Evolutionary conservation across 1,140 invertebrate species (phyloP).

Genomic region (Antheraea pernyi): DNA sequence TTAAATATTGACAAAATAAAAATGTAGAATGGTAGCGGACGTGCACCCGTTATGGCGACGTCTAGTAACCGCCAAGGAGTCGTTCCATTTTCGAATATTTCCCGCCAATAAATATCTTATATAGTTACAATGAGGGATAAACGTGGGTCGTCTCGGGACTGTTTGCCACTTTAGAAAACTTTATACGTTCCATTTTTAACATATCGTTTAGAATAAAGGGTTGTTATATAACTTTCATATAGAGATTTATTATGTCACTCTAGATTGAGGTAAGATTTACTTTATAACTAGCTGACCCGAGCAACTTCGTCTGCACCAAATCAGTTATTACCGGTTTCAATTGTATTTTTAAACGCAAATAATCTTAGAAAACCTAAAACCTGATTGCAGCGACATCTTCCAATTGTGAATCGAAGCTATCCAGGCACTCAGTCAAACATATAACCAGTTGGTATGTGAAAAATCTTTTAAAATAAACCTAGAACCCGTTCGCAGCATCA

Average conservation of each 20-base stretch:
- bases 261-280: not conserved
- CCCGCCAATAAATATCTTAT: slow-evolving; percentile 75
- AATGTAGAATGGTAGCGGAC: slow-evolving; percentile 67
- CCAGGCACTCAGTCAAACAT: no score
- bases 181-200: slow-evolving; percentile 26
- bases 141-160: slow-evolving; percentile 39
- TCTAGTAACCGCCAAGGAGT: slow-evolving; percentile 56
- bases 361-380: no score
- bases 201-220: slow-evolving; percentile 11
- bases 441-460: no score
- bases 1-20: slow-evolving; percentile 79
- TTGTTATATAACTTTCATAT: not conserved
- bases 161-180: slow-evolving; percentile 42
- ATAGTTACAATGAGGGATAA: slow-evolving; percentile 66
- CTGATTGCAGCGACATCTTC: no score
- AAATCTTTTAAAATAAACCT: no score
- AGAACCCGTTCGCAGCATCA: no score
- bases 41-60: slow-evolving; percentile 55
- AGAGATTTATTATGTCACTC: not conserved
- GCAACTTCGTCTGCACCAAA: no score
- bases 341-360: no score
- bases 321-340: no score
- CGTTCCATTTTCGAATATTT: slow-evolving; percentile 67
- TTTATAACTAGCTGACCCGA: no score
- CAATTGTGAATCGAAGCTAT: no score